Evolutionary conservation across 2,113 vertebrate species (phyloP).

Genomic region (Chelonoidis abingdonii): DNA sequence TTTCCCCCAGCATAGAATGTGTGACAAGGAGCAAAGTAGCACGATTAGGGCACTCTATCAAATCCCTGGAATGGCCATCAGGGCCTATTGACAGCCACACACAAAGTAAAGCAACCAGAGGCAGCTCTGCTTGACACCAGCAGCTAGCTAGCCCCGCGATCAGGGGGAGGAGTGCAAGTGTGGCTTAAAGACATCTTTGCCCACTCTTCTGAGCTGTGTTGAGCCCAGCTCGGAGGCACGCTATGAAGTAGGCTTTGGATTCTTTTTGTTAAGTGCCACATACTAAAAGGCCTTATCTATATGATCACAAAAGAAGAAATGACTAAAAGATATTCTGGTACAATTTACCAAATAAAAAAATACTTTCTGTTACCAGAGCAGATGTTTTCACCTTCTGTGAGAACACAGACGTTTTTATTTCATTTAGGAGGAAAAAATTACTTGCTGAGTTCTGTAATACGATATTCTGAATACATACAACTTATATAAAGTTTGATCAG

Average conservation of each 20-base stretch:
- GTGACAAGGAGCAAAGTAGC: neutral
- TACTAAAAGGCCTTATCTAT: neutral
- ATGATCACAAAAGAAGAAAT: neutral
- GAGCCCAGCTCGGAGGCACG: neutral
- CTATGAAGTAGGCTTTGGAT: neutral
- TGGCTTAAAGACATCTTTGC: accelerated
- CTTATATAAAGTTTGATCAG: neutral
- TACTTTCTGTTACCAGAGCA: neutral
- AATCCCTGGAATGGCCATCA: neutral
- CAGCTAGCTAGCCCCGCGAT: accelerated
- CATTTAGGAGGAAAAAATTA: neutral
- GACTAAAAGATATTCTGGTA: neutral
- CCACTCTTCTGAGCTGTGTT: too few species aligned
- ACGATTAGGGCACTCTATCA: neutral
- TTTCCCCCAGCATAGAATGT: neutral
- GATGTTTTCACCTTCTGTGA: neutral
- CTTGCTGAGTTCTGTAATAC: neutral
- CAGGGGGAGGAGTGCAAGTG: neutral
- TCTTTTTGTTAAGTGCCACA: neutral
- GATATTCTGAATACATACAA: neutral
- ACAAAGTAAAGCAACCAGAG: neutral
- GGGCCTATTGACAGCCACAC: neutral
- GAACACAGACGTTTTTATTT: neutral
- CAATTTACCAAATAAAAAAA: neutral
- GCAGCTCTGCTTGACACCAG: neutral